phyloP scores from a whole-genome alignment of 2,888 invertebrate species.

The Cepaea hortensis region DNA sequence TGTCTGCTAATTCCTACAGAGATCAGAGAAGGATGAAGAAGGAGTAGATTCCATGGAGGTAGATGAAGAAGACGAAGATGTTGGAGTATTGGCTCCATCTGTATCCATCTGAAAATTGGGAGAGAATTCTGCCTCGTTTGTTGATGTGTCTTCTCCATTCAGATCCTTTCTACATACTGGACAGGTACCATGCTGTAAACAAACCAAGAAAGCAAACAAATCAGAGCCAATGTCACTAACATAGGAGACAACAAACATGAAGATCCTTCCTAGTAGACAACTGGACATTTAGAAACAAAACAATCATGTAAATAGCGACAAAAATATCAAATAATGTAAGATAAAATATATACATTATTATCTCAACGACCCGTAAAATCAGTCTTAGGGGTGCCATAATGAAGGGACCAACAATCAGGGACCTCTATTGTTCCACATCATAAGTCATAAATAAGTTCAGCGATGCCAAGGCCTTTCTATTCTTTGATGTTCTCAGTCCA shows the following conservation, averaged over 20 bases:
- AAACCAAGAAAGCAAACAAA: neutral
- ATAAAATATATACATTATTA: too few species aligned
- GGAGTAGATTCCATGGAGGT: slow-evolving; percentile 36
- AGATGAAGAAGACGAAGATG: slow-evolving; percentile 44
- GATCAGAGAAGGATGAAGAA: slow-evolving; percentile 41
- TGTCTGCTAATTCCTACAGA: neutral
- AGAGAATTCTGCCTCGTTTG: slow-evolving; percentile 53
- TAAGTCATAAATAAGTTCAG: too few species aligned
- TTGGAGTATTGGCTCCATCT: slow-evolving; percentile 11
- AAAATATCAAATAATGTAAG: neutral
- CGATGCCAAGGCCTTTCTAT: too few species aligned
- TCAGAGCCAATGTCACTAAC: neutral
- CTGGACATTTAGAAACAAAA: neutral
- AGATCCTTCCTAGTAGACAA: neutral
- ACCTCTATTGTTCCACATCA: too few species aligned
- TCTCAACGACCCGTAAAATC: too few species aligned
- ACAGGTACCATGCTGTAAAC: slow-evolving; percentile 89
- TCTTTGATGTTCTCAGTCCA: too few species aligned
- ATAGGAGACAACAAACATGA: too few species aligned
- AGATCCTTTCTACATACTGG: slow-evolving; percentile 93
- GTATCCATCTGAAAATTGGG: neutral
- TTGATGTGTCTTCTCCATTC: slow-evolving; percentile 77
- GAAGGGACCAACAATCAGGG: too few species aligned
- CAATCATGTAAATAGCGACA: neutral
- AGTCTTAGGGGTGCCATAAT: too few species aligned